Evolutionary conservation across 2,797 vertebrate species (phyloP).

Genomic region (Carapus acus): DNA sequence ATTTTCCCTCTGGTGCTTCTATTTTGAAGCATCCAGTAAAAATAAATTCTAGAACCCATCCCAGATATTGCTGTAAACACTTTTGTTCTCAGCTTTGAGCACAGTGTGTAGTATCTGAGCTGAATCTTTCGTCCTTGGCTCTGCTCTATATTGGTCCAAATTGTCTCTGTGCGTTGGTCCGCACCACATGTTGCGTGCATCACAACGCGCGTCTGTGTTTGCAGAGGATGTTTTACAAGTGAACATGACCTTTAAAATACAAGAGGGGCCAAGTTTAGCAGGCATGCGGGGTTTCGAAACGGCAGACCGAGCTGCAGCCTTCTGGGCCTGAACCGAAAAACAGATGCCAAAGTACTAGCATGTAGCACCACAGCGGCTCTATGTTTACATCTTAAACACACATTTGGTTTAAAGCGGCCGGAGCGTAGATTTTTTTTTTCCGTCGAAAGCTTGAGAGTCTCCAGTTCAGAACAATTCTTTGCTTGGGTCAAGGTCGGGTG

Average conservation of each 20-base stretch:
- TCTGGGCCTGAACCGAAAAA: conserved; percentile 39
- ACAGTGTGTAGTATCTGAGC: not conserved
- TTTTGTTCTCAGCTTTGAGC: no score
- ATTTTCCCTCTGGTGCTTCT: no score
- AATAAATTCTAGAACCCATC: no score
- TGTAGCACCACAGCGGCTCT: conserved; percentile 26
- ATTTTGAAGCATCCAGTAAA: no score
- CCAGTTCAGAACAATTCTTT: no score
- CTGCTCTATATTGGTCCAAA: not conserved
- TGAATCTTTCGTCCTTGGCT: conserved; percentile 3
- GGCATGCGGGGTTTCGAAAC: conserved; percentile 34
- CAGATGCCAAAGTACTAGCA: conserved; percentile 27
- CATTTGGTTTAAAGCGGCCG: conserved; percentile 52
- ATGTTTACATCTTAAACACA: conserved; percentile 41
- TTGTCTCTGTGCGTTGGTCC: not conserved
- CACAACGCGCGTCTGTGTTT: conserved; percentile 13
- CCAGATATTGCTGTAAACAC: no score
- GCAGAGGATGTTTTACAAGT: conserved; percentile 23
- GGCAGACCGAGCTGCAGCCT: conserved; percentile 35
- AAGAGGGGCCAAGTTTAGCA: conserved; percentile 32
- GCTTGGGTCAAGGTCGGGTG: no score
- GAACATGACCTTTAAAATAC: conserved; percentile 46
- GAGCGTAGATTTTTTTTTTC: conserved; percentile 2
- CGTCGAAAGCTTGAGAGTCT: conserved; percentile 30
- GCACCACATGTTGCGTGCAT: conserved; percentile 3